phyloP scores from a whole-genome alignment of 2,113 vertebrate genomes.

The Gila orcuttii region DNA sequence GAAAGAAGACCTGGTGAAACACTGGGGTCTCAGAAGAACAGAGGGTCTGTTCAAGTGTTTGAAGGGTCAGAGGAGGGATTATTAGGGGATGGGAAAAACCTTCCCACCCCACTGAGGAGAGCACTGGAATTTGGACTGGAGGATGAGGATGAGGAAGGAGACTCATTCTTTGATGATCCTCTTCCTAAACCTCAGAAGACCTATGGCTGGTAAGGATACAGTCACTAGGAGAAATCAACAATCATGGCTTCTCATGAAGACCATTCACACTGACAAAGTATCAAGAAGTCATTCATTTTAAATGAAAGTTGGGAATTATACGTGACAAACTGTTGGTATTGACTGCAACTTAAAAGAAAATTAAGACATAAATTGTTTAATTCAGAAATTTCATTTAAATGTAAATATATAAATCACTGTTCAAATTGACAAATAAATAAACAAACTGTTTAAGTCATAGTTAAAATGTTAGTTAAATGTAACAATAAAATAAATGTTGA shows the following conservation, averaged over 20 bases:
- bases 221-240: not conserved
- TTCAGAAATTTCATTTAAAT: not conserved
- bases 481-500: not conserved
- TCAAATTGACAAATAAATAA: not conserved
- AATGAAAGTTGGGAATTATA: not conserved
- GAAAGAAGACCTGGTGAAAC: conserved; percentile 71
- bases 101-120: conserved; percentile 58
- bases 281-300: not conserved
- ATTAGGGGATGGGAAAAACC: conserved; percentile 61
- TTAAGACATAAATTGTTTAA: not conserved
- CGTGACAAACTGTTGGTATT: not conserved
- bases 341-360: not conserved
- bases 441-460: not conserved
- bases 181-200: conserved; percentile 86
- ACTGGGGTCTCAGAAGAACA: conserved; percentile 70
- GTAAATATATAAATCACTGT: not conserved
- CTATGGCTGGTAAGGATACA: conserved; percentile 81
- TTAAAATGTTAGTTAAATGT: conserved; percentile 1
- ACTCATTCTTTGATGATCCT: conserved; percentile 96
- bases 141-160: conserved; percentile 81
- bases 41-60: conserved; percentile 65
- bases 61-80: conserved; percentile 61
- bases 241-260: not conserved
- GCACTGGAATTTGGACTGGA: conserved; percentile 65
- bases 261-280: not conserved